Percentiles rank a stretch among this genome's conserved stretches.
phyloP scores from a whole-genome alignment of 2,113 vertebrate species.

The Bos taurus region ARS-UCD2.0 NC_037328.1:95184001-95184500 shows the following conservation, averaged over 20 bases:
- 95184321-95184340: accelerated
- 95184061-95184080: neutral
- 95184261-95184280: neutral
- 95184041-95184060: neutral
- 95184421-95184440: neutral
- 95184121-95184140: neutral
- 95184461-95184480: neutral
- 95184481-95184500: neutral
- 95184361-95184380: neutral
- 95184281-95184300: neutral
- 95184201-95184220: neutral
- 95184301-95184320: neutral
- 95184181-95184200: neutral
- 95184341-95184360: neutral
- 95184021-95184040: neutral
- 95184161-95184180: neutral
- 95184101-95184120: neutral
- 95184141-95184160: neutral
- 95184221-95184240: neutral
- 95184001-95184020: conserved; percentile 85
- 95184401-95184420: neutral
- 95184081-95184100: neutral
- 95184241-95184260: neutral
- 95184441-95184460: neutral
- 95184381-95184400: conserved; percentile 41